Evolutionary conservation across 2,113 vertebrate species (phyloP).

Genomic region (Philantomba maxwellii): DNA sequence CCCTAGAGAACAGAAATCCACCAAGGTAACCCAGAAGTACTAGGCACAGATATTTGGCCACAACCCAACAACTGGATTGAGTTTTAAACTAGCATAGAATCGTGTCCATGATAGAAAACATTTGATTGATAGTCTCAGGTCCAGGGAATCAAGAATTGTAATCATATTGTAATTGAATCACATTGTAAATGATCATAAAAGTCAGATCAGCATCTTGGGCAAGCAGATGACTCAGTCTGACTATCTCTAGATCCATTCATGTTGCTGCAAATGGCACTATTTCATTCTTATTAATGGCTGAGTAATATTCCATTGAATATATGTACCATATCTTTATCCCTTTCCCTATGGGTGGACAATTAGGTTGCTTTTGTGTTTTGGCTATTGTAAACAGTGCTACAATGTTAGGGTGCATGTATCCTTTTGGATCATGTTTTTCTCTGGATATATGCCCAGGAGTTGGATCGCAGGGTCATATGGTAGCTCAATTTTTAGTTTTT

Average conservation of each 20-base stretch:
- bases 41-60: too few species aligned
- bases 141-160: too few species aligned
- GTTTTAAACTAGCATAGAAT: too few species aligned
- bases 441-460: neutral
- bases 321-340: neutral
- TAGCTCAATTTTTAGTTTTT: neutral
- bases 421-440: neutral
- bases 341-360: neutral
- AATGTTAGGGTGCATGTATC: neutral
- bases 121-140: too few species aligned
- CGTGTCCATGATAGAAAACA: too few species aligned
- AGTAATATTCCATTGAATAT: neutral
- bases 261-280: neutral
- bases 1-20: too few species aligned
- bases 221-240: neutral
- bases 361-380: neutral
- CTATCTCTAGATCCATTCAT: neutral
- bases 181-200: too few species aligned
- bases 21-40: too few species aligned
- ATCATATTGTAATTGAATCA: too few species aligned
- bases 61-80: too few species aligned
- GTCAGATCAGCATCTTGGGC: too few species aligned
- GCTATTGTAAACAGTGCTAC: neutral
- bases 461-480: neutral
- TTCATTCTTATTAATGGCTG: neutral